Conservation (phyloP, 2,113 vertebrate species). For the Thinocorus orbignyianus region DNA sequence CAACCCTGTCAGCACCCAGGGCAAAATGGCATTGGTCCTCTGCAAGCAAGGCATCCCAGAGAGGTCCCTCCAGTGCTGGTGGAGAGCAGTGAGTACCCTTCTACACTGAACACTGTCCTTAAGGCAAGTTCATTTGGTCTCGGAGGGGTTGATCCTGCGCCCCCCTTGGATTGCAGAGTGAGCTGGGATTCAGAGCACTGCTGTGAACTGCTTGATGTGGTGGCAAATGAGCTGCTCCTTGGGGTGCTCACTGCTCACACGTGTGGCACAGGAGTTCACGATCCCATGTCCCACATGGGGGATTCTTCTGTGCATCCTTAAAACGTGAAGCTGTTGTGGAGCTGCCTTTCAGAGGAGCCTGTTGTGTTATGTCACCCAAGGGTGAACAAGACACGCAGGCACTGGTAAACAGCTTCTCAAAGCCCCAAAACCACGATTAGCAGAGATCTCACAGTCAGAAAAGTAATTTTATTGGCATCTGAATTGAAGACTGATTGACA, state of each 20-base stretch:
- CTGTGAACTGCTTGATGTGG: not conserved
- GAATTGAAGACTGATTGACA: not conserved
- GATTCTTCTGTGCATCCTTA: not conserved
- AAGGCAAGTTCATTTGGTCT: not conserved
- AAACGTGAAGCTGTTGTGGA: not conserved
- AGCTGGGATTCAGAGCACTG: not conserved
- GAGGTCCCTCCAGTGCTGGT: rapidly evolving
- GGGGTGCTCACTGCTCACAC: not conserved
- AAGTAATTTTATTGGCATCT: not conserved
- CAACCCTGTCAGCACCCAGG: not conserved
- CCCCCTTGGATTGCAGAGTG: not conserved
- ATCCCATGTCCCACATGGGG: rapidly evolving
- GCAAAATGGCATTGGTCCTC: not conserved
- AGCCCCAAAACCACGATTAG: not conserved
- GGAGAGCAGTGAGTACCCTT: not conserved
- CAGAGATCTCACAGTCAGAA: not conserved
- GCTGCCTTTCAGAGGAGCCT: not conserved
- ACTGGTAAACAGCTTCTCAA: not conserved
- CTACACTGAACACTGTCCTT: not conserved
- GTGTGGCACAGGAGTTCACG: not conserved
- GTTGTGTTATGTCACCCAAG: not conserved
- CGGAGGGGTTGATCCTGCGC: not conserved
- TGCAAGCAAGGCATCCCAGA: not conserved
- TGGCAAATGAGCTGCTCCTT: not conserved
- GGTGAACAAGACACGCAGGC: not conserved